A percentile compares a stretch with the other conserved stretches of the same genome.
These are phyloP conservation scores for Saguinus midas DNA, from an alignment of 2,113 vertebrate species.

Conservation along the genomic window DNA sequence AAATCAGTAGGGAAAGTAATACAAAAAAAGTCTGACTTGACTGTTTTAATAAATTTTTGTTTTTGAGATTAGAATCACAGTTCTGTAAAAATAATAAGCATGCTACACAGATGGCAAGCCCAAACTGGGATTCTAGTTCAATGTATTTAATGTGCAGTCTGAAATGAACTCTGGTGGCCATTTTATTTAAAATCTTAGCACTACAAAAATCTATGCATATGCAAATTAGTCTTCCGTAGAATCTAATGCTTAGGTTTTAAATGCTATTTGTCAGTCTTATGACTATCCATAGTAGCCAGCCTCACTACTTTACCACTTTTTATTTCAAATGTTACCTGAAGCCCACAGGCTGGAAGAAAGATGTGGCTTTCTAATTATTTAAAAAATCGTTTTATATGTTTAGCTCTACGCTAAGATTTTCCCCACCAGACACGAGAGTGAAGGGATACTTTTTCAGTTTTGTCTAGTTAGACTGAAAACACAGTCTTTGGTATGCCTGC, in stretches of 20 bases:
- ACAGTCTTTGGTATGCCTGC: neutral
- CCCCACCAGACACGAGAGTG: neutral
- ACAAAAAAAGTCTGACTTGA: neutral
- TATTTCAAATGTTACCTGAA: neutral
- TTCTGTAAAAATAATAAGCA: constrained; percentile 62
- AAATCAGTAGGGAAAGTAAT: neutral
- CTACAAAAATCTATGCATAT: neutral
- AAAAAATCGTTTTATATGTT: neutral
- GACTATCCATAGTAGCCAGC: neutral
- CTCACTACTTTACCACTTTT: neutral
- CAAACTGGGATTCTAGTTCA: constrained; percentile 73
- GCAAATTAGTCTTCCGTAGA: neutral
- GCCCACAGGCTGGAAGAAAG: neutral
- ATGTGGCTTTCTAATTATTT: neutral
- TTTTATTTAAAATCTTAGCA: constrained; percentile 76
- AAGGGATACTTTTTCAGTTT: neutral
- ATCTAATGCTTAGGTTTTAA: neutral
- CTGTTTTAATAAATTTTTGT: constrained; percentile 55
- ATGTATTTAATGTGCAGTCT: constrained; percentile 61
- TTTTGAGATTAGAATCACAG: constrained; percentile 65
- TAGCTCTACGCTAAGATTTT: neutral
- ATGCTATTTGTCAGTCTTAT: neutral
- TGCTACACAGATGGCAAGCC: constrained; percentile 75
- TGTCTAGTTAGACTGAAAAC: neutral
- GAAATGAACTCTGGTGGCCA: constrained; percentile 75